These are phyloP conservation scores for Pachycephala philippinensis DNA, from an alignment of 2,113 vertebrate genomes.

Conservation along the genomic window DNA sequence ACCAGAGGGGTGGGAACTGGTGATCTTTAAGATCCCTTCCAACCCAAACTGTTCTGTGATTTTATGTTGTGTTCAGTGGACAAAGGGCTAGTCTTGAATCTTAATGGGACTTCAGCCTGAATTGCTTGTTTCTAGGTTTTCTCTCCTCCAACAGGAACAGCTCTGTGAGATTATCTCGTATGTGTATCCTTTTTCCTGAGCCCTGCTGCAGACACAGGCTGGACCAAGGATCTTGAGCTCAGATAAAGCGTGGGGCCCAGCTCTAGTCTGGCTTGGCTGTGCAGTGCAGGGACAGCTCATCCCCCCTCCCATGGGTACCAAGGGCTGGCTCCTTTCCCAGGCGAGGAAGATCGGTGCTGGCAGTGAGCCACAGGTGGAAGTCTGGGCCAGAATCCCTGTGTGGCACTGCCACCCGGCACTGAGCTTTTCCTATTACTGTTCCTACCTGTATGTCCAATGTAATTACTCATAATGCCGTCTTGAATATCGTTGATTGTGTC, in stretches of 20 bases:
- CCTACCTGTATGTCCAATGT: not conserved
- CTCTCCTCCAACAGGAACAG: not conserved
- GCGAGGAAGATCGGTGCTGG: rapidly evolving
- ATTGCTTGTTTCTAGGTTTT: not conserved
- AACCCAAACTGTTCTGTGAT: not conserved
- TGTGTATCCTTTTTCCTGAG: not conserved
- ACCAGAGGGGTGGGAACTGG: not conserved
- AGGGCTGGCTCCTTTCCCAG: not conserved
- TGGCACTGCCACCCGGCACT: not conserved
- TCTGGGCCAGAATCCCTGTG: not conserved
- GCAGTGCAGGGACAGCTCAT: not conserved
- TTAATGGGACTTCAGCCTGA: not conserved
- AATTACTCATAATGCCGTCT: not conserved
- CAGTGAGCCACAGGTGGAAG: not conserved
- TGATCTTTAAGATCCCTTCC: not conserved
- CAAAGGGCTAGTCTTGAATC: not conserved
- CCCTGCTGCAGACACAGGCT: not conserved
- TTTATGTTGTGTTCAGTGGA: not conserved
- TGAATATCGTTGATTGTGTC: not conserved
- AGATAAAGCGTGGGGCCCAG: rapidly evolving
- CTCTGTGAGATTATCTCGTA: not conserved
- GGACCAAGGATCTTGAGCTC: not conserved
- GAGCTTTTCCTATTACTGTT: not conserved
- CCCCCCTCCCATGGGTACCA: not conserved
- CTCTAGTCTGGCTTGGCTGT: not conserved